A percentile compares a stretch with the other conserved stretches of the same genome.
Conservation (phyloP, 1,140 invertebrate species). For the Monomorium pharaonis region DNA sequence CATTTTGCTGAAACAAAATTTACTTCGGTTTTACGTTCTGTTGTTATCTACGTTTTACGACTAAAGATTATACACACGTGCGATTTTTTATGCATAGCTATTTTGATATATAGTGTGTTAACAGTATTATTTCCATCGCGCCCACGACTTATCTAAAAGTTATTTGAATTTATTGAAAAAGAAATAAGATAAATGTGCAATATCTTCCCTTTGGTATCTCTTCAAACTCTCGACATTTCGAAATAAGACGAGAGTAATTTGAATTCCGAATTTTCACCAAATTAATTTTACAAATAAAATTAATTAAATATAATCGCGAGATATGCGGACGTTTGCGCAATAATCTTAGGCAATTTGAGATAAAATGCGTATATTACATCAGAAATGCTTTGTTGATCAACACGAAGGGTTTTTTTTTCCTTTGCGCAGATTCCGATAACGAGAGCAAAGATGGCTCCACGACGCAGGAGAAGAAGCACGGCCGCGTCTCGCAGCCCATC, state of each 20-base stretch:
- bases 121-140: neutral
- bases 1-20: neutral
- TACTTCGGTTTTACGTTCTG: neutral
- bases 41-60: neutral
- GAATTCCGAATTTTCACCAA: neutral
- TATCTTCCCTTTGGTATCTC: neutral
- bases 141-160: neutral
- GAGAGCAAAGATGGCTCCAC: slow-evolving; percentile 84
- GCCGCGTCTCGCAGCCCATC: slow-evolving; percentile 83
- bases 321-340: neutral
- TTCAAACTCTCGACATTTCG: neutral
- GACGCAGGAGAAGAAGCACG: slow-evolving; percentile 83
- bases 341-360: neutral
- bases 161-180: neutral
- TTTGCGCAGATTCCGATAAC: slow-evolving; percentile 84
- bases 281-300: neutral
- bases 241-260: neutral
- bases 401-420: neutral
- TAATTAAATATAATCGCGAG: neutral
- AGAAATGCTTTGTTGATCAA: slow-evolving; percentile 2
- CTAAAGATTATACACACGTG: neutral
- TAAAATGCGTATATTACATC: slow-evolving; percentile 21
- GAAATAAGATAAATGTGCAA: neutral
- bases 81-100: neutral
- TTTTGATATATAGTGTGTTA: neutral